Percentiles rank a stretch among this genome's conserved stretches.
These are phyloP conservation scores for Diprion similis DNA, from an alignment of 1,140 invertebrate genomes.

Conservation along the genomic window DNA sequence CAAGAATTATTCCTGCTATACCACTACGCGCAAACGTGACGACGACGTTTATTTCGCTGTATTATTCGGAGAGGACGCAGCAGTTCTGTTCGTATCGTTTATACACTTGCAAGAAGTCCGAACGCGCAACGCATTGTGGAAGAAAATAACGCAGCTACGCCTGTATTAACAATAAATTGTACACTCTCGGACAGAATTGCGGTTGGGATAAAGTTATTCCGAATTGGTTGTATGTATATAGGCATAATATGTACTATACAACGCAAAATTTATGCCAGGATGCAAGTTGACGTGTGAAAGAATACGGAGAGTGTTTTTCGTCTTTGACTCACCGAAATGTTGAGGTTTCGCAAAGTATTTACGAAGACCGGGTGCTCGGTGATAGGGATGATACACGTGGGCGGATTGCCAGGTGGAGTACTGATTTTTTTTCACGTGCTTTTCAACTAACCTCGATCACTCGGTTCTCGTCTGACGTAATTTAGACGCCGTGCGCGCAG, in stretches of 20 bases:
- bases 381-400: constrained; percentile 81
- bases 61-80: too few relatives aligned
- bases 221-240: neutral
- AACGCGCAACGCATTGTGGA: too few relatives aligned
- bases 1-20: too few relatives aligned
- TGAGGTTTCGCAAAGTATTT: constrained; percentile 53
- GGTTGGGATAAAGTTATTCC: neutral
- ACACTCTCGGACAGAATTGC: too few relatives aligned
- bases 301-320: neutral
- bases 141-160: too few relatives aligned
- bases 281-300: neutral
- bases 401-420: constrained; percentile 71
- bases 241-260: neutral
- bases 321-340: constrained; percentile 40
- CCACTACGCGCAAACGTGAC: too few relatives aligned
- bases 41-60: too few relatives aligned
- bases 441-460: constrained; percentile 2
- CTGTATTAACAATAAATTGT: too few relatives aligned
- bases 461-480: too few relatives aligned
- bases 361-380: constrained; percentile 58
- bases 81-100: too few relatives aligned
- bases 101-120: too few relatives aligned
- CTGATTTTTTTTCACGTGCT: constrained; percentile 20
- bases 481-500: too few relatives aligned
- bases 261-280: neutral